Evolutionary conservation across 2,113 vertebrate species (phyloP).

Genomic region (Casuarius casuarius): DNA sequence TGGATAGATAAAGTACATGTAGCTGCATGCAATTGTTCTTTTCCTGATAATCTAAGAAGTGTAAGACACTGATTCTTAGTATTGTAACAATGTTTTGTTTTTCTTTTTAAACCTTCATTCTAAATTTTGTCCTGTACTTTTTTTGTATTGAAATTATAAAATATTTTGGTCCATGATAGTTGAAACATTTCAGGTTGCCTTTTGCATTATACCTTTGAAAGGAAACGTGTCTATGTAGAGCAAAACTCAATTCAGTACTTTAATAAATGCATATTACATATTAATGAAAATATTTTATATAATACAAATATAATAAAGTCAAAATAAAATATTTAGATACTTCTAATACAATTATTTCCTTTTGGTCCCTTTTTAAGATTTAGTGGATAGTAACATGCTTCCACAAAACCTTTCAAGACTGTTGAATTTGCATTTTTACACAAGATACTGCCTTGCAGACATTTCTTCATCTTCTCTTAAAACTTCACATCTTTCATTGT

Average conservation of each 20-base stretch:
- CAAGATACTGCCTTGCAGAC: not conserved
- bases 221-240: not conserved
- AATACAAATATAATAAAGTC: not conserved
- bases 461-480: not conserved
- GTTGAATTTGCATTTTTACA: not conserved
- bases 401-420: not conserved
- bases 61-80: not conserved
- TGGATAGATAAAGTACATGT: not conserved
- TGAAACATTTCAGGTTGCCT: not conserved
- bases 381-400: not conserved
- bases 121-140: not conserved
- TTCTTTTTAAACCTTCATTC: fast-evolving
- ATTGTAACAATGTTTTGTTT: not conserved
- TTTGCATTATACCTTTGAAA: not conserved
- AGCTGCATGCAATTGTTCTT: not conserved
- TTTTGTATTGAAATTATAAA: not conserved
- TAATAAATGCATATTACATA: not conserved
- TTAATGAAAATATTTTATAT: not conserved
- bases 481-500: not conserved
- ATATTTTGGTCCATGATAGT: not conserved
- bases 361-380: not conserved
- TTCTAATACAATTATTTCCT: fast-evolving
- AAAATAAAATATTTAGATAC: not conserved
- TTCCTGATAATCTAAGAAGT: not conserved
- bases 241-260: not conserved